phyloP scores from a whole-genome alignment of 2,113 vertebrate species.

The Macrotis lagotis region DNA sequence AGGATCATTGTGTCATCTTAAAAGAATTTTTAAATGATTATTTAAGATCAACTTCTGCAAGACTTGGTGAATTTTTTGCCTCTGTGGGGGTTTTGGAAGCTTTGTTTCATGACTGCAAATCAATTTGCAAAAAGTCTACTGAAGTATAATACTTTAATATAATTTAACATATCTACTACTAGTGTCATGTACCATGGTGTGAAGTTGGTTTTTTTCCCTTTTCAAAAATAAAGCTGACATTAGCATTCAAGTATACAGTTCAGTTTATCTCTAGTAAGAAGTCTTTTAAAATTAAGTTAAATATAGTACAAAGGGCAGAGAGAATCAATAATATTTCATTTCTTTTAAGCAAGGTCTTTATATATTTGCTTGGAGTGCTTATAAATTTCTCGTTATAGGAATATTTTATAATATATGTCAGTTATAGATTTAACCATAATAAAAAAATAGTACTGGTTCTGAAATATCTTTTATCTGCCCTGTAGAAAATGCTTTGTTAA shows the following conservation, averaged over 20 bases:
- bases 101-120: constrained; percentile 51
- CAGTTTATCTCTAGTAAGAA: constrained; percentile 72
- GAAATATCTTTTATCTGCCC: constrained; percentile 75
- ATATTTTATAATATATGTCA: constrained; percentile 82
- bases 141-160: constrained; percentile 42
- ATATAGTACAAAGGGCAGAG: constrained; percentile 70
- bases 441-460: constrained; percentile 73
- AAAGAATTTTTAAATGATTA: background rate
- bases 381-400: constrained; percentile 80
- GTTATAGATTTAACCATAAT: constrained; percentile 82
- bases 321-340: constrained; percentile 84
- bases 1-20: background rate
- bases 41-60: constrained; percentile 30
- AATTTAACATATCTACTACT: constrained; percentile 64
- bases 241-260: constrained; percentile 68
- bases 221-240: constrained; percentile 75
- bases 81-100: constrained; percentile 32
- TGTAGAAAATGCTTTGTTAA: constrained; percentile 78
- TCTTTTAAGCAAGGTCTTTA: constrained; percentile 79
- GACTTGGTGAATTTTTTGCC: constrained; percentile 29
- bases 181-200: constrained; percentile 61
- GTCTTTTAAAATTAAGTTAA: constrained; percentile 77
- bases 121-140: constrained; percentile 41
- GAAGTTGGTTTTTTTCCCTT: constrained; percentile 53
- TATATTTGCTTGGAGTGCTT: constrained; percentile 81